Evolutionary conservation across 2,888 invertebrate genomes (phyloP), one percentile per base, ranked within the genome.

Genomic region (Lithophane semibrunnea): DNA sequence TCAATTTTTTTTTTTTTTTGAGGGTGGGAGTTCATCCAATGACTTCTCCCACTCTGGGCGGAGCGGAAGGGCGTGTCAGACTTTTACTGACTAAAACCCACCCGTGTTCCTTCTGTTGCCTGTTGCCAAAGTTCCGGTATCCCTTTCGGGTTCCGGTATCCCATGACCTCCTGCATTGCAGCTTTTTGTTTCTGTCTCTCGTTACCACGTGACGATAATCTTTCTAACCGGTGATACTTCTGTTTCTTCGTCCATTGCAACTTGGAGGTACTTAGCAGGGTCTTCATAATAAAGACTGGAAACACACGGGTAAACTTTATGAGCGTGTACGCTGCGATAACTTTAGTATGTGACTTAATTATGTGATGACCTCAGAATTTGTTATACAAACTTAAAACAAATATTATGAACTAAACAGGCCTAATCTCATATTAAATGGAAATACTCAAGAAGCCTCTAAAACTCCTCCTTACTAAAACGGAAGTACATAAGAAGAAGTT

Each of bases 231-330:
- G 3, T 63, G 13, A 9, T 21, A 21, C 44, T 80, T 80, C 75
- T 75, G 44, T 9, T 0, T 29, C 10, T 21, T 8, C 12, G 13
- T 56, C n/a, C 54, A 4, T 56, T 29, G 2, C 3, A 63, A 13
- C 1, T 47, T 74, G 67, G 10, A 29, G 5, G 13, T 61, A 74
- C 74, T 65, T 60, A 72, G n/a, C 54, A 24, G 7, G 10, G 29
- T 75, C 52, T 71, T 65, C 7, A 44, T 56, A 67, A 56, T 49
- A 71, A 71, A 24, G 63, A 18, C 37, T 65, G 21, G 18, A 84
- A 84, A 84, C 71, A 80, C 61, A 72, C 75, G 16, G 29, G 10
- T 10, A 64, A 60, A 79, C 18, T 64, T 71, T 71, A 68, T 42
- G 49, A 54, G 24, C 42, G 44, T 37, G 12, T 24, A 37, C 63